phyloP scores from a whole-genome alignment of 2,888 invertebrate species.

The Kuschelorhynchus macadamiae region DNA sequence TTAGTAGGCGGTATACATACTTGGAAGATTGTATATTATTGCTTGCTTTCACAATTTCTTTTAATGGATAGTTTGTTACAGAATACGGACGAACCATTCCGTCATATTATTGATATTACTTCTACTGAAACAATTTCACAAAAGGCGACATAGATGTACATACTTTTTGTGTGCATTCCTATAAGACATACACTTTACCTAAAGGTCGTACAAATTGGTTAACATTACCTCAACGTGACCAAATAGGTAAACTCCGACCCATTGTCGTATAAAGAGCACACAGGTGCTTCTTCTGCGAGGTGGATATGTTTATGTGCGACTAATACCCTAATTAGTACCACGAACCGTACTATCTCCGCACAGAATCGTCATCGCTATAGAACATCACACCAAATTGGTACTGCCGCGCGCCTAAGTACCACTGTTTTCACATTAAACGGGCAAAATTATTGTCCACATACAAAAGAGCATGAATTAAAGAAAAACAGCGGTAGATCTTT shows the following conservation, averaged over 20 bases:
- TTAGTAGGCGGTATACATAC: no score
- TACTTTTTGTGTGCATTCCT: no score
- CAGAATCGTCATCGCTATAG: constrained; percentile 40
- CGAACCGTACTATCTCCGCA: constrained; percentile 47
- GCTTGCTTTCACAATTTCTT: no score
- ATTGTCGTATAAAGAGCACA: constrained; percentile 27
- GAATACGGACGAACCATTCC: no score
- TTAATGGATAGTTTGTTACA: no score
- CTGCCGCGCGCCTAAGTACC: constrained; percentile 45
- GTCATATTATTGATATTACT: no score
- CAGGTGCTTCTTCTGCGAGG: constrained; percentile 45
- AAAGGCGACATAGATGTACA: no score
- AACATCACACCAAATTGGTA: constrained; percentile 48
- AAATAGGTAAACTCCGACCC: constrained; percentile 36
- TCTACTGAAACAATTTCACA: no score
- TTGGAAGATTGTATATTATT: no score
- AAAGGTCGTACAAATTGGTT: constrained; percentile 23
- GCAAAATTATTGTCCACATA: constrained; percentile 42
- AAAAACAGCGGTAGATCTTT: constrained; percentile 43
- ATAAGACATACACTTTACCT: constrained; percentile 5
- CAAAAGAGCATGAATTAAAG: constrained; percentile 42
- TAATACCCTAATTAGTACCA: constrained; percentile 57
- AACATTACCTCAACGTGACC: constrained; percentile 34
- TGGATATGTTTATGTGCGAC: constrained; percentile 49
- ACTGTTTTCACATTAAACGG: constrained; percentile 44